These are phyloP conservation scores for Falcaria lacertinaria DNA, from an alignment of 2,888 invertebrate genomes.

Conservation along the genomic window DNA sequence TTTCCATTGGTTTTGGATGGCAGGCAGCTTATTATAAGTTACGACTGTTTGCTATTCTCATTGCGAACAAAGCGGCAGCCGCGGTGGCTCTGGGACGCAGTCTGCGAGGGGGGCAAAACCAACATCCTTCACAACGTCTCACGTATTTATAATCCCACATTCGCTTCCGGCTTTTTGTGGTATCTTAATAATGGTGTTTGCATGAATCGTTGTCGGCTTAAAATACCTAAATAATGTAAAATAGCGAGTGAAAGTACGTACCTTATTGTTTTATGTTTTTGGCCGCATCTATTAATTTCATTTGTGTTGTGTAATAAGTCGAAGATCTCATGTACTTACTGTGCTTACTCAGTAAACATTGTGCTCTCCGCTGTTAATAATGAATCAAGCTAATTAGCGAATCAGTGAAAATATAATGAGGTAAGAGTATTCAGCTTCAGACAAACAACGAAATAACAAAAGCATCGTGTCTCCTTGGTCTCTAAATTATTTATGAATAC, in stretches of 20 bases:
- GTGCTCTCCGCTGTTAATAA: not conserved
- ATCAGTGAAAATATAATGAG: not conserved
- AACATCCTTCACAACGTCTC: slow-evolving; percentile 67
- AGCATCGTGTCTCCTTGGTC: too few relatives aligned
- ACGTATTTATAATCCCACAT: slow-evolving; percentile 73
- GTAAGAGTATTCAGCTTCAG: too few relatives aligned
- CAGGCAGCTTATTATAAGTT: slow-evolving; percentile 16
- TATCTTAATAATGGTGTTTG: slow-evolving; percentile 57
- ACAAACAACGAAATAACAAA: too few relatives aligned
- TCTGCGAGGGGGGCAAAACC: slow-evolving; percentile 55
- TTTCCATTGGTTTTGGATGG: slow-evolving; percentile 5
- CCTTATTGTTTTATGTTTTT: too few relatives aligned
- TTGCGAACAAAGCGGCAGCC: slow-evolving; percentile 52
- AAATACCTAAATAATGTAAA: slow-evolving; percentile 14
- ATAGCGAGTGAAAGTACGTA: not conserved
- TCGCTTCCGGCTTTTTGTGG: slow-evolving; percentile 73
- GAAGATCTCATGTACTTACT: too few relatives aligned
- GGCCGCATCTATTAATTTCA: too few relatives aligned
- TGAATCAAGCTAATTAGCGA: not conserved
- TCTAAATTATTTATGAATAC: too few relatives aligned
- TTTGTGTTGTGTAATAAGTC: too few relatives aligned
- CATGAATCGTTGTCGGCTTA: slow-evolving; percentile 39
- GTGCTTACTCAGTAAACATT: too few relatives aligned
- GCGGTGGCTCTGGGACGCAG: slow-evolving; percentile 16
- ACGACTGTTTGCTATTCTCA: slow-evolving; percentile 56